Evolutionary conservation across 2,888 invertebrate genomes (phyloP).

Genomic region (Mimachlamys varia): DNA sequence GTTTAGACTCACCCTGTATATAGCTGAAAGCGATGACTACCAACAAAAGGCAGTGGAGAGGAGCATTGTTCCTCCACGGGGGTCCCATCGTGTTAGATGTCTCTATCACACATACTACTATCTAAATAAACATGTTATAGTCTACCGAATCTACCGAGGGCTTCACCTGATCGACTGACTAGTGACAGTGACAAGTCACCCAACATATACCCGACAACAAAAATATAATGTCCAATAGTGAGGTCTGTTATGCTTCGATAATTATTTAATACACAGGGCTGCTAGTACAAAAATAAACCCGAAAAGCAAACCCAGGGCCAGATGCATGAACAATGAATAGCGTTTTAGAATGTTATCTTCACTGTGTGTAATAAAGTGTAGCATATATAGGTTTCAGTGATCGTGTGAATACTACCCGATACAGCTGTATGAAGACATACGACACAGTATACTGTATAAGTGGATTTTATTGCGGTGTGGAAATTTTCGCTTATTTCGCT

Average conservation of each 20-base stretch:
- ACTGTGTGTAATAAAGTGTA: no score
- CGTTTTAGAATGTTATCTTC: no score
- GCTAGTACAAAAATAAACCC: no score
- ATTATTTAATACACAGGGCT: background rate
- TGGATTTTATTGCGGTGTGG: no score
- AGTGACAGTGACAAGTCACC: background rate
- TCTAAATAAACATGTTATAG: no score
- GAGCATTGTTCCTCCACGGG: background rate
- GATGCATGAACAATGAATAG: no score
- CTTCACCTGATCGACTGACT: background rate
- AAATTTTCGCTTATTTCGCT: no score
- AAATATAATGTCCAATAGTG: background rate
- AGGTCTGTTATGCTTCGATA: background rate
- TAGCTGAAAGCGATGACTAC: background rate
- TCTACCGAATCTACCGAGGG: background rate
- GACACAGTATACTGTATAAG: no score
- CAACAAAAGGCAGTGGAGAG: background rate
- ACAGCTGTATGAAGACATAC: no score
- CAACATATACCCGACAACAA: background rate
- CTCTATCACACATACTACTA: background rate
- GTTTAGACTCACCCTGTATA: background rate
- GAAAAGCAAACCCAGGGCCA: no score
- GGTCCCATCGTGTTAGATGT: constrained; percentile 8
- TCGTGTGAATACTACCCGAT: no score
- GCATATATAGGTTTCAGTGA: no score